phyloP scores from a whole-genome alignment of 2,113 vertebrate genomes.

The Macquaria ambigua region DNA sequence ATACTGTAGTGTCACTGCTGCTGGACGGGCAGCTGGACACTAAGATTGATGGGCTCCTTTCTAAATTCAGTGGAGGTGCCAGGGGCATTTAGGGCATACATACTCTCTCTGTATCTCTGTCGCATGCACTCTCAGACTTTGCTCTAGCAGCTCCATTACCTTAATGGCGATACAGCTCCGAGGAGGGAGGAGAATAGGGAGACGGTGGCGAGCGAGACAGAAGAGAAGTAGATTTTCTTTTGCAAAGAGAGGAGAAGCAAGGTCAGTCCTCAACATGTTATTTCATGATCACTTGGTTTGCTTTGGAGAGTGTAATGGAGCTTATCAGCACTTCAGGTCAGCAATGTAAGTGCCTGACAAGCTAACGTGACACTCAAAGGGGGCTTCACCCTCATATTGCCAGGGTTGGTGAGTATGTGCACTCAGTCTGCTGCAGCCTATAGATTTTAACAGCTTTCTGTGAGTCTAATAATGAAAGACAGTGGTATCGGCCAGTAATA shows the following conservation, averaged over 20 bases:
- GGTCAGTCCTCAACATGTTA: slow-evolving; percentile 52
- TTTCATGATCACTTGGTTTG: slow-evolving; percentile 59
- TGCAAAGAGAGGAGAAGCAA: slow-evolving; percentile 43
- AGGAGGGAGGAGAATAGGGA: slow-evolving; percentile 30
- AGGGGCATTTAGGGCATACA: slow-evolving; percentile 55
- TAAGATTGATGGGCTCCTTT: slow-evolving; percentile 66
- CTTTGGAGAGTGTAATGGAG: slow-evolving; percentile 53
- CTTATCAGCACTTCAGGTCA: slow-evolving; percentile 38
- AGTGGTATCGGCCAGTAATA: neutral
- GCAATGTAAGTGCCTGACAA: slow-evolving; percentile 52
- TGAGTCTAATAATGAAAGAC: slow-evolving; percentile 23
- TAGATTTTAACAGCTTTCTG: slow-evolving; percentile 16
- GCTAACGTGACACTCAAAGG: slow-evolving; percentile 31
- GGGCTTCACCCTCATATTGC: slow-evolving; percentile 1
- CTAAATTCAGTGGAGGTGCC: slow-evolving; percentile 64
- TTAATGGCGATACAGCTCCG: slow-evolving; percentile 64
- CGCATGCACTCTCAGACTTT: slow-evolving; percentile 43
- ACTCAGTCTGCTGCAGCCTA: slow-evolving; percentile 8
- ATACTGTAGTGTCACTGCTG: slow-evolving; percentile 33
- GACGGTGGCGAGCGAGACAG: slow-evolving; percentile 11
- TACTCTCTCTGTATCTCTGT: slow-evolving; percentile 50
- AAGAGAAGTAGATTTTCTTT: slow-evolving; percentile 46
- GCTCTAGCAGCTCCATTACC: slow-evolving; percentile 62
- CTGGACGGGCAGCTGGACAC: slow-evolving; percentile 46
- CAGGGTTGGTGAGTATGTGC: slow-evolving; percentile 7